Conservation (phyloP, 2,113 vertebrate genomes). For the Apeltes quadracus region DNA sequence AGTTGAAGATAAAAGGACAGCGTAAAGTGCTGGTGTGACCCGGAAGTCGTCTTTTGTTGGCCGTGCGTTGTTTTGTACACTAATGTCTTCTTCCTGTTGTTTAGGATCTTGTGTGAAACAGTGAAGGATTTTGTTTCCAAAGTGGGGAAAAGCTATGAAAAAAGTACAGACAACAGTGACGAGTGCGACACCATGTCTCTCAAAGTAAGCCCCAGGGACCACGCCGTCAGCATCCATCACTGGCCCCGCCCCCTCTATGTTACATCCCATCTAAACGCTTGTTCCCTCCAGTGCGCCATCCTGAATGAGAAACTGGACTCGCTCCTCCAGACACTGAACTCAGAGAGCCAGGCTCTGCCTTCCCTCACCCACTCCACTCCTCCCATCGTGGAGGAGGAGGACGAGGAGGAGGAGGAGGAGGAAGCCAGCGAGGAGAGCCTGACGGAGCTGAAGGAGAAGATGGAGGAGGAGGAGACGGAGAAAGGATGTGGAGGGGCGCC, state of each 20-base stretch:
- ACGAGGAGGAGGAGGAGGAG: constrained; percentile 81
- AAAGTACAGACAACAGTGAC: constrained; percentile 86
- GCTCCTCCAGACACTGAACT: constrained; percentile 89
- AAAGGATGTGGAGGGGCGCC: constrained; percentile 78
- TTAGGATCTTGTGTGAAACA: constrained; percentile 94
- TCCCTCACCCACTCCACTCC: constrained; percentile 77
- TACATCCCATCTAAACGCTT: constrained; percentile 1
- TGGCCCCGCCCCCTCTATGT: neutral
- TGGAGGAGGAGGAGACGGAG: constrained; percentile 82
- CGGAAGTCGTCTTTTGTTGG: neutral
- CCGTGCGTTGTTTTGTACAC: neutral
- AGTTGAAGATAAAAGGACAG: neutral
- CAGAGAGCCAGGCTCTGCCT: constrained; percentile 81
- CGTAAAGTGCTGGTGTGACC: neutral
- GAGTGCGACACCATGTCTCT: constrained; percentile 89
- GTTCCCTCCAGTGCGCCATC: constrained; percentile 84
- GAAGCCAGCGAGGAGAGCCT: constrained; percentile 91
- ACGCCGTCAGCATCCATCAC: neutral
- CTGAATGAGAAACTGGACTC: constrained; percentile 96
- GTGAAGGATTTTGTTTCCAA: constrained; percentile 97
- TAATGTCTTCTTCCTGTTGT: neutral
- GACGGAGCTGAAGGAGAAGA: constrained; percentile 88
- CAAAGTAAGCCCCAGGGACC: constrained; percentile 84
- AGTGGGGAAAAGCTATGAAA: constrained; percentile 93
- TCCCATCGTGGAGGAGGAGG: constrained; percentile 89